phyloP scores from a whole-genome alignment of 2,113 vertebrate species.

The Lates calcarifer region DNA sequence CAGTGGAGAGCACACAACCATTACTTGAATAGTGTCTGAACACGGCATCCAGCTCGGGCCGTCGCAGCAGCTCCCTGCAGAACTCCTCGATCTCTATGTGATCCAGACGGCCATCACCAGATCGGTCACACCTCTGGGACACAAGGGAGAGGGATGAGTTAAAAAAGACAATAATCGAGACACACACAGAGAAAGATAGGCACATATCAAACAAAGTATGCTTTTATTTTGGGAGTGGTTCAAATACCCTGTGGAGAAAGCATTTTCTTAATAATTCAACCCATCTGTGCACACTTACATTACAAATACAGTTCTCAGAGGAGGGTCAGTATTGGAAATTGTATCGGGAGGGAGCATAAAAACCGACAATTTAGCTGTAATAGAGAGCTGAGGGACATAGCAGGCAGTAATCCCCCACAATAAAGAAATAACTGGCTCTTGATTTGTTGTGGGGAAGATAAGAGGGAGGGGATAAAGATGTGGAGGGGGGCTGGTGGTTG shows the following conservation, averaged over 20 bases:
- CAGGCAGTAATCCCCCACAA: constrained; percentile 49
- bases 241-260: constrained; percentile 24
- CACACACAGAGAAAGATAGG: constrained; percentile 3
- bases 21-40: constrained; percentile 91
- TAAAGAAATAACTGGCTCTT: constrained; percentile 54
- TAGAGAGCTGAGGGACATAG: constrained; percentile 37
- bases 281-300: constrained; percentile 48
- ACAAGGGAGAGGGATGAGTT: background rate
- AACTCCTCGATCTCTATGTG: constrained; percentile 94
- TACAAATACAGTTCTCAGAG: constrained; percentile 29
- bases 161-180: background rate
- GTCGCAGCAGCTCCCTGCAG: constrained; percentile 90
- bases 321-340: constrained; percentile 21
- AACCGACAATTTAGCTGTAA: constrained; percentile 41
- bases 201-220: background rate
- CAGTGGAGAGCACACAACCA: constrained; percentile 86
- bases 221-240: constrained; percentile 53
- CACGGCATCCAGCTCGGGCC: constrained; percentile 92
- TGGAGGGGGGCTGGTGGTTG: background rate
- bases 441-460: constrained; percentile 52
- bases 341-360: constrained; percentile 33
- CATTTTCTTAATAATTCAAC: constrained; percentile 10
- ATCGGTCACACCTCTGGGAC: constrained; percentile 91
- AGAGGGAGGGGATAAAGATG: constrained; percentile 13
- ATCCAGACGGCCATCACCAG: constrained; percentile 88